phyloP scores from a whole-genome alignment of 1,140 invertebrate species.

The Trialeurodes vaporariorum region DNA sequence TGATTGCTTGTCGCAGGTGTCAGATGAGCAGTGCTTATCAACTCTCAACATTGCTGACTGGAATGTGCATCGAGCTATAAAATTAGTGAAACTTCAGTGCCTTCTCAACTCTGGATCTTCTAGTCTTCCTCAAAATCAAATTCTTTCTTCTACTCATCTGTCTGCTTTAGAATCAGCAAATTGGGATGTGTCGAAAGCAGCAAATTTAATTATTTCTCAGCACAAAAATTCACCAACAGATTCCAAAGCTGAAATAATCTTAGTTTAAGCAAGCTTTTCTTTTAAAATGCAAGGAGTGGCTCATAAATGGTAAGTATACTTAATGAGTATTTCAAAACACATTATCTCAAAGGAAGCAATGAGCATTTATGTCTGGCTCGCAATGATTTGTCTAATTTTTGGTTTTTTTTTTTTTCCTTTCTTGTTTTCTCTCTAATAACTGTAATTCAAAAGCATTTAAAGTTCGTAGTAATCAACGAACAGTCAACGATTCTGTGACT shows the following conservation, averaged over 20 bases:
- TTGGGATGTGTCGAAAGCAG: conserved; percentile 24
- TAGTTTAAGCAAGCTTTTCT: not conserved
- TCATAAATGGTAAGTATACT: too few species aligned
- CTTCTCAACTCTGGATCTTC: conserved; percentile 13
- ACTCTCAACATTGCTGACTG: conserved; percentile 74
- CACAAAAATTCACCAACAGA: not conserved
- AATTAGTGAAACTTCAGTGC: conserved; percentile 59
- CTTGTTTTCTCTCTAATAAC: too few species aligned
- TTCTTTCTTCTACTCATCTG: conserved; percentile 10
- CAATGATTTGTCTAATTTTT: too few species aligned
- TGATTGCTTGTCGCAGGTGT: conserved; percentile 44
- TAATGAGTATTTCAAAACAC: too few species aligned
- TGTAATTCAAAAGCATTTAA: too few species aligned
- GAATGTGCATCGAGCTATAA: conserved; percentile 82
- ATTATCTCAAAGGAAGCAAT: too few species aligned
- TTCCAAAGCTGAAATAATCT: not conserved
- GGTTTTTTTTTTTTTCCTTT: too few species aligned
- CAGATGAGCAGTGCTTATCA: conserved; percentile 61
- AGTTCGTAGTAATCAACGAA: too few species aligned
- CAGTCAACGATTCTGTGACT: too few species aligned
- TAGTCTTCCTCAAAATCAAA: conserved; percentile 9
- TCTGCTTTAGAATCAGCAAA: conserved; percentile 20
- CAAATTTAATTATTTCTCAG: conserved; percentile 16
- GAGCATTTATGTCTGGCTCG: too few species aligned
- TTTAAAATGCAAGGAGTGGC: too few species aligned